Evolutionary conservation across 2,888 invertebrate genomes (phyloP), one percentile per base, ranked within the genome.

Genomic region (Chrysopilus asiliformis): DNA sequence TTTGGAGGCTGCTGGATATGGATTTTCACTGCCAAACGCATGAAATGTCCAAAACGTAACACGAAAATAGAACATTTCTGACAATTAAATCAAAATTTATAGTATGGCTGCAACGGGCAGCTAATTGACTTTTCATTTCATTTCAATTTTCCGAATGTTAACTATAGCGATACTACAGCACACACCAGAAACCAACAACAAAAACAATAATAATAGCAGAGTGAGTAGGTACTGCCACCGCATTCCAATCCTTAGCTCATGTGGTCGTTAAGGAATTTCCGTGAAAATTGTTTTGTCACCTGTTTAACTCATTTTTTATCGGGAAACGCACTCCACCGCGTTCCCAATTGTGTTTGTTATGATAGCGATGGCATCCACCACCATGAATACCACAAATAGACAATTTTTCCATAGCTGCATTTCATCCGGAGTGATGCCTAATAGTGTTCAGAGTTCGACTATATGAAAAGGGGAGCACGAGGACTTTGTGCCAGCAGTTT

Each of bases 261-360:
- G n/a, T n/a, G n/a, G n/a, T n/a, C n/a, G n/a, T 30, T 25, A 39
- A 34, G 38, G 36, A 42, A 38, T 32, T 38, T 38, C 32, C 32
- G 36, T 38, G 41, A 39, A 42, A 42, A 42, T 39, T 42, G 39
- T 42, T 42, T 42, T 42, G 41, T 42, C 41, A 42, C 41, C 41
- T 42, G 41, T 34, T 39, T 39, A 36, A 25, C 36, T 42, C 41
- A 42, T 42, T 42, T 42, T 42, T 42, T 42, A 42, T 42, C 39
- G 25, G 17, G 27, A n/a, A n/a, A n/a, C n/a, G n/a, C n/a, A n/a
- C n/a, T n/a, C n/a, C n/a, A n/a, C n/a, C n/a, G n/a, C n/a, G n/a
- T n/a, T n/a, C n/a, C n/a, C n/a, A n/a, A n/a, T n/a, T n/a, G n/a
- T n/a, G n/a, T n/a, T n/a, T n/a, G n/a, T n/a, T n/a, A n/a, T n/a